Percentiles rank a stretch among this genome's conserved stretches.
These are phyloP conservation scores for Halcyon chelicuti DNA, from an alignment of 2,797 vertebrate genomes.

Conservation along the genomic window DNA sequence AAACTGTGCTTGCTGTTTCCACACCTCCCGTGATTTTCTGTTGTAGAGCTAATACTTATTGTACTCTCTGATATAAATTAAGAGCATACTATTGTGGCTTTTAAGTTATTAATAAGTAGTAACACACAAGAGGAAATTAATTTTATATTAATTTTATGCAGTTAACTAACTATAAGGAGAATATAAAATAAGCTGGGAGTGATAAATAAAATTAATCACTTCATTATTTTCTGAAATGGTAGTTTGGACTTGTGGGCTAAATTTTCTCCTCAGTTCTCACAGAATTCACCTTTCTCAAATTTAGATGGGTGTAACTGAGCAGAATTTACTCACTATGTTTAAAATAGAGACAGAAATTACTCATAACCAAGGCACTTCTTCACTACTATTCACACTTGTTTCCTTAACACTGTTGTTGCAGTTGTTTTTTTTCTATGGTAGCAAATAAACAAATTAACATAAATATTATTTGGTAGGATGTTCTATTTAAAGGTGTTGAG, in stretches of 20 bases:
- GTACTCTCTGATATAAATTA: slow-evolving; percentile 30
- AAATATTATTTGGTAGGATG: not conserved
- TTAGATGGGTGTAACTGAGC: not conserved
- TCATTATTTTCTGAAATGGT: slow-evolving; percentile 1
- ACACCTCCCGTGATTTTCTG: not conserved
- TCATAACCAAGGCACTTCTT: slow-evolving; percentile 33
- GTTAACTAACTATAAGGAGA: slow-evolving; percentile 18
- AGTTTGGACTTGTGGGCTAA: not conserved
- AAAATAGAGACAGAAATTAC: slow-evolving; percentile 66
- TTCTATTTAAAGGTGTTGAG: slow-evolving; percentile 47
- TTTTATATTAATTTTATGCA: slow-evolving; percentile 60
- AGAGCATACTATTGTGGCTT: slow-evolving; percentile 20
- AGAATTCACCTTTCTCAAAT: not conserved
- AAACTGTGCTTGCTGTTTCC: not conserved
- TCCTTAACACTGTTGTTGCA: not conserved
- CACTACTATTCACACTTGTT: slow-evolving; percentile 13
- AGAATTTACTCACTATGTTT: slow-evolving; percentile 48
- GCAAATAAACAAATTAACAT: slow-evolving; percentile 69
- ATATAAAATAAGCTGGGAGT: slow-evolving; percentile 26
- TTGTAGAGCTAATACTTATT: not conserved
- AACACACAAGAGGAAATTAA: slow-evolving; percentile 28
- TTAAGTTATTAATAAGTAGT: slow-evolving; percentile 23
- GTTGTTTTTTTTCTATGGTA: slow-evolving; percentile 58
- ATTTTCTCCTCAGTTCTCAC: not conserved
- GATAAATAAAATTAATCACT: slow-evolving; percentile 46